Base-by-base conservation (phyloP, 2,797 vertebrate genomes). In the Crocidura indochinensis region DNA sequence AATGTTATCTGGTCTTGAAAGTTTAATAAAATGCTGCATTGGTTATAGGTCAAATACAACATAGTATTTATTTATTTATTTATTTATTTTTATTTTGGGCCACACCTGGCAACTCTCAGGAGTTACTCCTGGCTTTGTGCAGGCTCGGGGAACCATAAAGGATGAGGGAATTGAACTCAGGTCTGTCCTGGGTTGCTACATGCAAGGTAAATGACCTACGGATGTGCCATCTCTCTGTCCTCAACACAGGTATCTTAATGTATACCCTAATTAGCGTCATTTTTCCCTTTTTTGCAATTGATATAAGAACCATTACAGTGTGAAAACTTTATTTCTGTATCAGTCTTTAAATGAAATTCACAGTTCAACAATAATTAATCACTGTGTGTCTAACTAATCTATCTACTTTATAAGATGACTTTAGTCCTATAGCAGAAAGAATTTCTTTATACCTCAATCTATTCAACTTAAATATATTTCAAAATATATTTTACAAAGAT, bases 381-480 rank as follows among this genome's bases (percentile, higher is more conserved):
- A 56, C 12, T 69, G 0, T 76, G 9, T 72, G 68, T 68, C 10
- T 62, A 93, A 51, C 2, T 72, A 46, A 88, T 60, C 56, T 60
- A 88, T 60, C 56, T 60, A 60, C 44, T 87, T 89, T 85, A 51
- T 85, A 15, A 47, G 10, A 74, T 77, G 69, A 83, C 65, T 87
- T 82, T 5, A 44, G 10, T 47, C 84, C n/a, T 82, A 1, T 79
- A 68, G 56, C 11, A n/a, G 8, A 51, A 56, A 75, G 2, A 84
- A 91, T 38, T 81, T 4, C 14, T 80, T 92, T 4, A 17, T 73
- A 27, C 2, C 68, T 85, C 7, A 62, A 82, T 8, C 0, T 85
- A 2, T 79, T 92, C 26, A 85, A 64, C 22, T 85, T 84, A 92
- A 72, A 44, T 82, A 82, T 82, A 22, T 83, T 74, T 8, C 15